phyloP scores from a whole-genome alignment of 2,797 vertebrate genomes.

The Echiichthys vipera region DNA sequence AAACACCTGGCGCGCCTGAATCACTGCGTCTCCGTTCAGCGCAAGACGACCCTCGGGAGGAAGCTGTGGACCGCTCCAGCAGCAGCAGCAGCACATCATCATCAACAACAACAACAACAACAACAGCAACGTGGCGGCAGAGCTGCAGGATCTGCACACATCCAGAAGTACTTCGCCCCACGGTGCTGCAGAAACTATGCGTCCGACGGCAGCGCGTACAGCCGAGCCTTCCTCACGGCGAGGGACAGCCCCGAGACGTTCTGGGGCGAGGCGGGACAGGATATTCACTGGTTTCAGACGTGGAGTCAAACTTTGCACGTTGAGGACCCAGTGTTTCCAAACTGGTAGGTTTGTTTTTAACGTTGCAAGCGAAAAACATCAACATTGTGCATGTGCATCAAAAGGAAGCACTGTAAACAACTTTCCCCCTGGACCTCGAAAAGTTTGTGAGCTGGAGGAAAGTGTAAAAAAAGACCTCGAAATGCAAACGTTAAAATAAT shows the following conservation, averaged over 20 bases:
- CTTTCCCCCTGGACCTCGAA: neutral
- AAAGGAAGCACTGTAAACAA: neutral
- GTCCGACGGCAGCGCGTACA: conserved; percentile 74
- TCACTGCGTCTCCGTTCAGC: neutral
- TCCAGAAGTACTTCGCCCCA: neutral
- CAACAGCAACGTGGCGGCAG: neutral
- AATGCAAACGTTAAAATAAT: neutral
- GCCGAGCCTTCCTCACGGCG: conserved; percentile 81
- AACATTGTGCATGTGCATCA: neutral
- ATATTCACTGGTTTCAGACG: conserved; percentile 88
- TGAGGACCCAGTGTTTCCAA: conserved; percentile 80
- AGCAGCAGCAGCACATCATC: no score
- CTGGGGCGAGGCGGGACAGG: conserved; percentile 85
- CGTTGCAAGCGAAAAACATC: neutral
- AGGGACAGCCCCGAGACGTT: conserved; percentile 83
- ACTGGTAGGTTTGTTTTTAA: conserved; percentile 86
- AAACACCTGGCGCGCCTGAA: conserved; percentile 28
- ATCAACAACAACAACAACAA: conserved; percentile 26
- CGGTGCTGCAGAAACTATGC: conserved; percentile 42
- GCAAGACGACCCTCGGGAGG: neutral
- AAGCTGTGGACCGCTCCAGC: conserved; percentile 18
- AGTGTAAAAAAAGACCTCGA: neutral
- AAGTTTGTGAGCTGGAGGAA: neutral
- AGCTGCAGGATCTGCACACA: neutral
- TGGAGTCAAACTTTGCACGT: conserved; percentile 87